Base-by-base conservation (phyloP, 2,113 vertebrate genomes). In the Proterorhinus semilunaris region DNA sequence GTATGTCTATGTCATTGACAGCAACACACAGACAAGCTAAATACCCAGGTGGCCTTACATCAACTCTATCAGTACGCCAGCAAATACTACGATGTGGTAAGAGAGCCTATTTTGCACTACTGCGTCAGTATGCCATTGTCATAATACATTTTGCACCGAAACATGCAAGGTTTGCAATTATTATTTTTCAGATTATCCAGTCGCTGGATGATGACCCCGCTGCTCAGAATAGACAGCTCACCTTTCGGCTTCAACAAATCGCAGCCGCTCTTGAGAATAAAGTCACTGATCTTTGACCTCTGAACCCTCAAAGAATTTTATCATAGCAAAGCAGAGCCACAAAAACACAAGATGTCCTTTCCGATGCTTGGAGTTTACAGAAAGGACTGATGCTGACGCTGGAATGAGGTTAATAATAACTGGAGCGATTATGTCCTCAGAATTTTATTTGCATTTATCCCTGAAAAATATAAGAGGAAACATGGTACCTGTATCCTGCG, bases 1-100 rank as follows among this genome's bases (percentile, higher is more conserved):
- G 17, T 55, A 27, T 10, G 4, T 57, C 7, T 12, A 3, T 61
- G n/a, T 61, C 58, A 55, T 44, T 61, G 36, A 16, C 80, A 99
- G 97, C 91, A 96, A 43, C 96, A 98, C 86, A 99, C 96, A 0
- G 96, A 97, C 79, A 95, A 96, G 68, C 86, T 99, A 90, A 98
- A 98, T 81, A 96, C 95, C 0, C 94, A 98, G 47, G 94, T 95
- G 89, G 96, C 97, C 68, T 88, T 99, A 73, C 95, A 99, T 79
- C 95, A 98, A 82, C 94, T 98, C 66, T 98, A 98, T 91, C 96
- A 98, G 86, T 98, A 96, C 17, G 96, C 96, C 59, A 98, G 96
- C 93, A 99, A 98, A 89, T 98, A 98, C 94, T 98, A 97, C 0
- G 96, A 98, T 43, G 95, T 93, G 94, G 96, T 99, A 89, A 92